A percentile compares a stretch with the other conserved stretches of the same genome.
phyloP scores from a whole-genome alignment of 2,113 vertebrate species.

The Cnemophilus loriae region DNA sequence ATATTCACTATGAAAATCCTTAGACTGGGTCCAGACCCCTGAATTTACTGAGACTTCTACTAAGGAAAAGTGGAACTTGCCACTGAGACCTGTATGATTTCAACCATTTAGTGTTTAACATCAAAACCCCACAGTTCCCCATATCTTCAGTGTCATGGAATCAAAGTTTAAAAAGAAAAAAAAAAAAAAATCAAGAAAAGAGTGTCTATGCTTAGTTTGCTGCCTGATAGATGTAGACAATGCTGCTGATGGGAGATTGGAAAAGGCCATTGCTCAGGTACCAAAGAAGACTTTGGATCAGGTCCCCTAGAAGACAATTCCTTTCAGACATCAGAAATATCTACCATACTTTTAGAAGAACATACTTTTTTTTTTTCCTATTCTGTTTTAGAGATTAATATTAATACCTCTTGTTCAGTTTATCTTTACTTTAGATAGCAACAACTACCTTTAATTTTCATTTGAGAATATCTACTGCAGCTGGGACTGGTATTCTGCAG shows the following conservation, averaged over 20 bases:
- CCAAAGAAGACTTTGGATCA: neutral
- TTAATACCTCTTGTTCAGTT: neutral
- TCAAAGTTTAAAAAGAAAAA: neutral
- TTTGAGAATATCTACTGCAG: neutral
- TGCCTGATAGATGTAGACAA: neutral
- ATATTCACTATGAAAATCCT: neutral
- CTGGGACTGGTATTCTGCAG: neutral
- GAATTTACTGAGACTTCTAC: neutral
- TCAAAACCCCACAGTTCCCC: neutral
- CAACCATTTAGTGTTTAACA: neutral
- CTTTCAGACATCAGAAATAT: neutral
- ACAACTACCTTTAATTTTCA: neutral
- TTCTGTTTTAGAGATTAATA: neutral
- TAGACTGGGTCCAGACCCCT: neutral
- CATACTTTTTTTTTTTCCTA: neutral
- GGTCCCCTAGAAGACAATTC: neutral
- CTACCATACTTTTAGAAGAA: neutral
- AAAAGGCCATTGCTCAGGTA: neutral
- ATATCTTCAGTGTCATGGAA: neutral
- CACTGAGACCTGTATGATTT: neutral
- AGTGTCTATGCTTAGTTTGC: neutral
- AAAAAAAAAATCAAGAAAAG: neutral
- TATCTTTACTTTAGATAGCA: neutral
- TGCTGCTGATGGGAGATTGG: neutral
- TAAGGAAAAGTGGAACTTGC: neutral